Evolutionary conservation across 1,140 invertebrate species (phyloP).

Genomic region (Anastrepha obliqua): DNA sequence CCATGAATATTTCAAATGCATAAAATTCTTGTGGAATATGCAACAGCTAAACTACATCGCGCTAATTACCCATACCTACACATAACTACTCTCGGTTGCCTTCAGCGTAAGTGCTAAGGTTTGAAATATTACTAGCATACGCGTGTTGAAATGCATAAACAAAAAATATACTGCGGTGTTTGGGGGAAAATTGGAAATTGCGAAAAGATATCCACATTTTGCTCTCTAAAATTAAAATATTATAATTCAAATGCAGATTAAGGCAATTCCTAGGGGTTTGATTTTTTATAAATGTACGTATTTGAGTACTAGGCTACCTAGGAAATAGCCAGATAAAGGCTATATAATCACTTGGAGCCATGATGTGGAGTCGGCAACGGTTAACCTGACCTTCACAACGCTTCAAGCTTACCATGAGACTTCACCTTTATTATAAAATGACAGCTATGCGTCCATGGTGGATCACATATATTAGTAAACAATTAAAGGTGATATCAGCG

Average conservation of each 20-base stretch:
- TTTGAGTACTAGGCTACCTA: too few relatives aligned
- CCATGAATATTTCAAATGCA: slow-evolving; percentile 42
- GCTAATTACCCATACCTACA: background rate
- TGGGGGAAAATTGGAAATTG: background rate
- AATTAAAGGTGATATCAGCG: too few relatives aligned
- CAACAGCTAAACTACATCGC: background rate
- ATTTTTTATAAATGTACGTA: too few relatives aligned
- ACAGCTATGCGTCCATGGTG: too few relatives aligned
- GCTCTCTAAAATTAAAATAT: background rate
- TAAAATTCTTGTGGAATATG: background rate
- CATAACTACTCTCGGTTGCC: background rate
- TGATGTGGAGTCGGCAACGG: too few relatives aligned
- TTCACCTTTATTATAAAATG: too few relatives aligned
- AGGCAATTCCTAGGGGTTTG: too few relatives aligned
- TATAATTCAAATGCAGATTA: background rate
- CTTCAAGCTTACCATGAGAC: too few relatives aligned
- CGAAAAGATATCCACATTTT: background rate
- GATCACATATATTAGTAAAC: too few relatives aligned
- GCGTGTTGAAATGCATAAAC: background rate
- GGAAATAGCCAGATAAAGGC: too few relatives aligned
- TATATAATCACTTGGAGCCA: too few relatives aligned
- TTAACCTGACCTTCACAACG: too few relatives aligned
- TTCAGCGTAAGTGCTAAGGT: slow-evolving; percentile 7
- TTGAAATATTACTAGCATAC: slow-evolving; percentile 5
- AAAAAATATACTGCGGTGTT: background rate